Evolutionary conservation across 2,113 vertebrate species (phyloP).

Genomic region (Spilogale gracilis): DNA sequence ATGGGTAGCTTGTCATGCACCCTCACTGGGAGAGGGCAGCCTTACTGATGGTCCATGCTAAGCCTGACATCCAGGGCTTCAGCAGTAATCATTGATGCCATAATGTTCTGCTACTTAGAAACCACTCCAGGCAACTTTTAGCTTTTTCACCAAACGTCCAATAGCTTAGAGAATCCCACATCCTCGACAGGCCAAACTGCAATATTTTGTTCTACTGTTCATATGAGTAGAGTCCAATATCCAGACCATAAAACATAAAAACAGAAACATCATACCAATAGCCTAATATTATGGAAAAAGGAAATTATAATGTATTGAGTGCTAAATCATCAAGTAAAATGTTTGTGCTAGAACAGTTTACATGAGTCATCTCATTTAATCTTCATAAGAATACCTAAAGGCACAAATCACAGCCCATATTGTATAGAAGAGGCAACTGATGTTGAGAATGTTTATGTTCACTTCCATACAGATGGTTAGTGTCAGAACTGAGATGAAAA

Average conservation of each 20-base stretch:
- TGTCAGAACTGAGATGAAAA: constrained; percentile 26
- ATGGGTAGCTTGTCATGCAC: not conserved
- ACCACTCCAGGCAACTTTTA: not conserved
- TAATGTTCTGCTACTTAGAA: not conserved
- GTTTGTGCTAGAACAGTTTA: constrained; percentile 33
- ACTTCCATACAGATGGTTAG: constrained; percentile 35
- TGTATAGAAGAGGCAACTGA: constrained; percentile 48
- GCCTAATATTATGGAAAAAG: not conserved
- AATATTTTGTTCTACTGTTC: constrained; percentile 40
- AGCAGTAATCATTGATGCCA: not conserved
- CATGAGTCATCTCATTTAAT: constrained; percentile 37
- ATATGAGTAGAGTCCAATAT: constrained; percentile 32
- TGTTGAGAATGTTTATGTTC: not conserved
- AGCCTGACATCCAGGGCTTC: not conserved
- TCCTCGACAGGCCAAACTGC: constrained; percentile 35
- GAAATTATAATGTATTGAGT: constrained; percentile 2
- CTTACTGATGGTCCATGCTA: not conserved
- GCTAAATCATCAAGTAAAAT: not conserved
- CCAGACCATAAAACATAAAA: constrained; percentile 69
- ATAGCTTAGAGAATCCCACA: constrained; percentile 26
- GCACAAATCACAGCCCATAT: constrained; percentile 26
- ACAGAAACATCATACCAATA: not conserved
- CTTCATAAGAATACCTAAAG: constrained; percentile 43
- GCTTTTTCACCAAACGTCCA: constrained; percentile 58
- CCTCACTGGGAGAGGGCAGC: not conserved